Base-by-base conservation (phyloP, 2,113 vertebrate species). In the Hylia prasina region DNA sequence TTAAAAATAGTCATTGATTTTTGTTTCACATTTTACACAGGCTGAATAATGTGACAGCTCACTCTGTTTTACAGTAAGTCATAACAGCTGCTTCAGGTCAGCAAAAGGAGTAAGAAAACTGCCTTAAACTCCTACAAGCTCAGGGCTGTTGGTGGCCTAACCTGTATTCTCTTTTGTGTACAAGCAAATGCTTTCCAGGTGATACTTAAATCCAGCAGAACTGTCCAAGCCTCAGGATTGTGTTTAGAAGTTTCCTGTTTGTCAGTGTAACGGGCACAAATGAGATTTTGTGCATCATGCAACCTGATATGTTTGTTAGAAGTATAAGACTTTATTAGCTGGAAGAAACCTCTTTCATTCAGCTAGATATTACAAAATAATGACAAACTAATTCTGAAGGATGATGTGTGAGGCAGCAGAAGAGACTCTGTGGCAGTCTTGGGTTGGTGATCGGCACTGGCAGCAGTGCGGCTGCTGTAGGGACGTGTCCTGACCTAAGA, bases 1-100 rank as follows among this genome's bases (percentile, higher is more conserved):
- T 89, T 95, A 85, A 86, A 90, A 96, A 93, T 82, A 93, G 81
- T 90, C 2, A 82, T 82, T 89, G 71, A 65, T 96, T 90, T 94
- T 60, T 82, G 28, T 92, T 96, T 95, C 18, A 66, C 4, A 4
- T 44, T 13, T 9, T 80, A 37, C 1, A 0, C 73, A 37, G 58
- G 22, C 77, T 77, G 15, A 33, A 10, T 39, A 66, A 20, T 37
- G 57, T 37, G 57, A n/a, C 42, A 96, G 97, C 84, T 89, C 63
- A 88, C 80, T 94, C 80, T 91, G 5, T 68, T 72, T 50, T 69
- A 53, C 54, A 63, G 35, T 60, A 75, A 69, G 44, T 86, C 28
- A 8, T 20, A 94, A 47, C 39, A 89, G 40, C 71, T 92, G 71
- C 70, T 93, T 69, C 61, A 73, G 53, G 70, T 73, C 5, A 4